Conservation (phyloP, 2,888 invertebrate genomes). For the Brenthis ino region DNA sequence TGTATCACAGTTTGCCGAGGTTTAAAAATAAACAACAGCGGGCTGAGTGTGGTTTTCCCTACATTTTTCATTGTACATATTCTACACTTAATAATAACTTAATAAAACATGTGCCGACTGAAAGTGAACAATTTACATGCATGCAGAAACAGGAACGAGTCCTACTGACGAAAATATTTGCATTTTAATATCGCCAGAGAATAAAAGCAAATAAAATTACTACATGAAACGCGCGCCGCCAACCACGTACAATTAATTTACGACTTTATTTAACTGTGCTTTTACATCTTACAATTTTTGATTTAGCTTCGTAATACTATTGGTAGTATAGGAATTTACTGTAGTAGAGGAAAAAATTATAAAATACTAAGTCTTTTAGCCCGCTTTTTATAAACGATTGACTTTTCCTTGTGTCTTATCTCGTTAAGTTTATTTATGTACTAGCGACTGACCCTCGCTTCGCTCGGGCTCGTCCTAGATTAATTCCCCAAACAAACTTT, state of each 20-base stretch:
- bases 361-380: too few relatives aligned
- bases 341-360: too few relatives aligned
- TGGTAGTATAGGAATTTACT: background rate
- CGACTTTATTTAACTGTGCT: slow-evolving; percentile 26
- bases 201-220: slow-evolving; percentile 37
- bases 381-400: too few relatives aligned
- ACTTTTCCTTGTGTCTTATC: too few relatives aligned
- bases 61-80: slow-evolving; percentile 14
- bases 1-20: background rate
- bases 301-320: background rate
- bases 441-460: too few relatives aligned
- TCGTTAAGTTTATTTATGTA: too few relatives aligned
- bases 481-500: too few relatives aligned
- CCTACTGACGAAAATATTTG: slow-evolving; percentile 31
- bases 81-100: slow-evolving; percentile 10
- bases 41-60: background rate
- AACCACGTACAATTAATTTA: slow-evolving; percentile 37
- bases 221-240: slow-evolving; percentile 31
- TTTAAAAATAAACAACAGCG: background rate
- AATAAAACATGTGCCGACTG: slow-evolving; percentile 15
- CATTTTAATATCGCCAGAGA: slow-evolving; percentile 35
- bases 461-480: too few relatives aligned
- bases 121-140: slow-evolving; percentile 20
- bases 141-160: slow-evolving; percentile 22
- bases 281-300: slow-evolving; percentile 12